phyloP scores from a whole-genome alignment of 1,140 invertebrate species.

The Drosophila arawakana region DNA sequence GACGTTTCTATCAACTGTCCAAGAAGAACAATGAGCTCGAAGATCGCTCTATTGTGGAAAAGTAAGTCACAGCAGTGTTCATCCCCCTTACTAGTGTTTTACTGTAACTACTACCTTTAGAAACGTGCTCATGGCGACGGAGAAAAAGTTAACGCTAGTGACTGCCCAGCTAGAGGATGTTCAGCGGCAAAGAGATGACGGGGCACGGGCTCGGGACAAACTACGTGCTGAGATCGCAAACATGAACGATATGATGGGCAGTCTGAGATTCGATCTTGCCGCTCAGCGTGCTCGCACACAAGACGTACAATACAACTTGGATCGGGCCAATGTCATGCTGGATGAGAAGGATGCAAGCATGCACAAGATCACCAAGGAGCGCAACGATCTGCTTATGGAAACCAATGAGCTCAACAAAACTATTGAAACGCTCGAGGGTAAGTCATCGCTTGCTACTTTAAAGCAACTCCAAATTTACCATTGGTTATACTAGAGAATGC shows the following conservation, averaged over 20 bases:
- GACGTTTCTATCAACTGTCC: conserved; percentile 44
- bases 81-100: too few species aligned
- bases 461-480: too few species aligned
- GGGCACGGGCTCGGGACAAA: conserved; percentile 12
- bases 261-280: conserved; percentile 31
- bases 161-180: conserved; percentile 31
- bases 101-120: conserved; percentile 10
- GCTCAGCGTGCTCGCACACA: conserved; percentile 26
- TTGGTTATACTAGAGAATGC: neutral
- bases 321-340: conserved; percentile 10
- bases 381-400: conserved; percentile 34
- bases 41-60: neutral
- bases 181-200: conserved; percentile 24
- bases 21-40: conserved; percentile 48
- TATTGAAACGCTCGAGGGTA: conserved; percentile 60
- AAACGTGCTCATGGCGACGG: conserved; percentile 17
- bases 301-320: conserved; percentile 10
- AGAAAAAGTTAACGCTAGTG: conserved; percentile 29
- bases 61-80: conserved; percentile 21
- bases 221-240: conserved; percentile 27
- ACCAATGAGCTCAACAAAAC: conserved; percentile 33
- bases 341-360: conserved; percentile 31
- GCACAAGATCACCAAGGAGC: conserved; percentile 32
- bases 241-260: conserved; percentile 27
- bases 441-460: neutral